These are phyloP conservation scores for Oncorhynchus keta DNA, from an alignment of 2,113 vertebrate species.

Conservation along the genomic window DNA sequence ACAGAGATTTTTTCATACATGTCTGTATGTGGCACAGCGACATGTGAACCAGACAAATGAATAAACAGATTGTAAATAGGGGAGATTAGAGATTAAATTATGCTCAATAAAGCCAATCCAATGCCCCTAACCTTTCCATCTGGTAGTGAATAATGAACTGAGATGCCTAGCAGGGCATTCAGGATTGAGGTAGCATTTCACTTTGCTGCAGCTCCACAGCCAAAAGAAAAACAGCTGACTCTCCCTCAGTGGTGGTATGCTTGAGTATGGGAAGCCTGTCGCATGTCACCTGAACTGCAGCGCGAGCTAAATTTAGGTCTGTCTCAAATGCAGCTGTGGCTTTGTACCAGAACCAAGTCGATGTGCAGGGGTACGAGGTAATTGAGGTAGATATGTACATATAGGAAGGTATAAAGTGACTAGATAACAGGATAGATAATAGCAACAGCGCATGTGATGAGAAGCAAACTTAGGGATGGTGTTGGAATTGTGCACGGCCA, in stretches of 20 bases:
- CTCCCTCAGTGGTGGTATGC: not conserved
- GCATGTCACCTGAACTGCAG: constrained; percentile 65
- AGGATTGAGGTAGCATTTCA: too few relatives aligned
- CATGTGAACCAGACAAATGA: not conserved
- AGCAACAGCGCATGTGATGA: too few relatives aligned
- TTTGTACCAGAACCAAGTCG: not conserved
- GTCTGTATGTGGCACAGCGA: not conserved
- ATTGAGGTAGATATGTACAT: too few relatives aligned
- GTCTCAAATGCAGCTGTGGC: constrained; percentile 40
- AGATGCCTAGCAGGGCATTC: not conserved
- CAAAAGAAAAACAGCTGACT: not conserved
- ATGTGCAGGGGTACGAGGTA: too few relatives aligned
- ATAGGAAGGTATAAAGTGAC: too few relatives aligned
- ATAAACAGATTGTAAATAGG: not conserved
- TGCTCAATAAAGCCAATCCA: too few relatives aligned
- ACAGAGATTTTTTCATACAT: not conserved
- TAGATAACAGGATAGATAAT: too few relatives aligned
- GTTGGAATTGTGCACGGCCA: not conserved
- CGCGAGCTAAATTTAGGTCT: constrained; percentile 61
- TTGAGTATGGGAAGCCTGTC: constrained; percentile 15
- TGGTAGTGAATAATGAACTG: not conserved
- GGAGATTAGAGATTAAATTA: too few relatives aligned
- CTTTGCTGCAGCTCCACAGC: not conserved
- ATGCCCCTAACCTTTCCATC: constrained; percentile 27
- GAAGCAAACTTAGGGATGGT: not conserved